Evolutionary conservation across 2,888 invertebrate genomes (phyloP).

Genomic region (Yponomeuta plumbellus): DNA sequence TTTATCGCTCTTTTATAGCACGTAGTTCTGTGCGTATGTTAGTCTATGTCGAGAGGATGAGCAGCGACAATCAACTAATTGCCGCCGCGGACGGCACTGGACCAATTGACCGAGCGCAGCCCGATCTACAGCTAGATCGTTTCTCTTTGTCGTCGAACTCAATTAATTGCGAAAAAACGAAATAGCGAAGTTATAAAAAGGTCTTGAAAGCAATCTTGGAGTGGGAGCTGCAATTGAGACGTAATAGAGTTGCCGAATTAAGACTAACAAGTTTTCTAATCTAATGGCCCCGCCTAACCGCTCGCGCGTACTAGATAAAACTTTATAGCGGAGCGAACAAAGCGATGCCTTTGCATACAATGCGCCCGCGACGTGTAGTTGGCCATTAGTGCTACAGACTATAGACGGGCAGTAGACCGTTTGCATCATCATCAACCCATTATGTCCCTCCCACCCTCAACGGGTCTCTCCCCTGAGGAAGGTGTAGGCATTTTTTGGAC

Average conservation of each 20-base stretch:
- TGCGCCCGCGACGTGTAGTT: not conserved
- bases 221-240: not conserved
- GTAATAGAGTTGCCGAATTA: not conserved
- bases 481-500: too few relatives aligned
- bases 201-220: not conserved
- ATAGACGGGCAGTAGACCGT: not conserved
- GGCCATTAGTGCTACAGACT: not conserved
- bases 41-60: not conserved
- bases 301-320: not conserved
- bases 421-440: too few relatives aligned
- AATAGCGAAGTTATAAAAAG: not conserved
- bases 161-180: not conserved
- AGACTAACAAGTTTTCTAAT: not conserved
- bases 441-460: too few relatives aligned
- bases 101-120: not conserved
- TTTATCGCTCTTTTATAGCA: not conserved
- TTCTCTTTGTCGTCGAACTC: not conserved
- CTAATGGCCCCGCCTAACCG: not conserved
- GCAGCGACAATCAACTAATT: not conserved
- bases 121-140: not conserved
- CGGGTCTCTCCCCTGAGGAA: too few relatives aligned
- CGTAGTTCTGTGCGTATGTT: not conserved
- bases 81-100: not conserved
- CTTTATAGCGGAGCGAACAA: not conserved
- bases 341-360: constrained; percentile 1